Conservation (phyloP, 2,888 invertebrate genomes). For the Ormyrus nitidulus region DNA sequence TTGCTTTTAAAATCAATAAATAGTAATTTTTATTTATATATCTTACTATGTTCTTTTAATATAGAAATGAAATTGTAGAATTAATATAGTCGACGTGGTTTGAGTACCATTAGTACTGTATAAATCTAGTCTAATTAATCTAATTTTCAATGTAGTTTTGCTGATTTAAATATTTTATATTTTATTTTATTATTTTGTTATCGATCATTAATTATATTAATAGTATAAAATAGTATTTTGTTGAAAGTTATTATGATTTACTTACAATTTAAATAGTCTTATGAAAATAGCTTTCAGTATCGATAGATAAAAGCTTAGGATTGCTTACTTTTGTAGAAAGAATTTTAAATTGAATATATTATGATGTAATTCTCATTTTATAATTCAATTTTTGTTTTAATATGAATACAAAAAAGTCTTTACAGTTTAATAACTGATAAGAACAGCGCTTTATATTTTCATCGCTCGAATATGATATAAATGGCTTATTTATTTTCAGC, state of each 20-base stretch:
- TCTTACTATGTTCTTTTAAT: neutral
- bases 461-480: no score
- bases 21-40: no score
- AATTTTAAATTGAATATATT: no score
- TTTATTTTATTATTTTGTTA: constrained; percentile 10
- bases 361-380: no score
- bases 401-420: no score
- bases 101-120: neutral
- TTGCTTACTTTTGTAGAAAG: no score
- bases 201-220: neutral
- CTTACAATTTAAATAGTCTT: neutral
- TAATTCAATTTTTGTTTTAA: no score
- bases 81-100: neutral
- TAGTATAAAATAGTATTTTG: neutral
- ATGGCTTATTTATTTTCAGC: constrained; percentile 25
- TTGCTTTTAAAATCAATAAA: constrained; percentile 8
- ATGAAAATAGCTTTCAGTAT: no score
- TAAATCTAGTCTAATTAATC: constrained; percentile 28
- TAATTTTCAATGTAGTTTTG: no score
- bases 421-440: no score
- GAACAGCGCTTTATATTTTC: no score
- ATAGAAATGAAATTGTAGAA: constrained; percentile 5
- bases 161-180: neutral
- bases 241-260: constrained; percentile 5
- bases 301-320: no score